A percentile compares a stretch with the other conserved stretches of the same genome.
Conservation (phyloP, 2,113 vertebrate species). For the Glaucomys volans region DNA sequence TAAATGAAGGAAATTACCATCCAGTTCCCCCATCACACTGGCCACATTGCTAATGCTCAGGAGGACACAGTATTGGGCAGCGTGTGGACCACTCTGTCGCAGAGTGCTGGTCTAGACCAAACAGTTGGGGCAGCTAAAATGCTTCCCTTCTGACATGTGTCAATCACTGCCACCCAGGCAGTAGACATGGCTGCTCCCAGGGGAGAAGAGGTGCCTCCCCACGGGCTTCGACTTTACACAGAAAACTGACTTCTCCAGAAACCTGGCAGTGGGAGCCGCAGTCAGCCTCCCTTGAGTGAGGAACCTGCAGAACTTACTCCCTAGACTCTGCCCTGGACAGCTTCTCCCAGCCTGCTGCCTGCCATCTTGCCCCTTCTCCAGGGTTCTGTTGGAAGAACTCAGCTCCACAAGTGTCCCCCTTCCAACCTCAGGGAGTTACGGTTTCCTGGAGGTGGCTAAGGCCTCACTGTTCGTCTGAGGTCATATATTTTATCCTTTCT, state of each 20-base stretch:
- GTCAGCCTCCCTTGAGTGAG: too few species aligned
- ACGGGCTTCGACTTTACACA: too few species aligned
- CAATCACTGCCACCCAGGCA: not conserved
- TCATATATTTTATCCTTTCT: conserved; percentile 25
- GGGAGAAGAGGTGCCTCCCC: not conserved
- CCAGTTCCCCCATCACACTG: not conserved
- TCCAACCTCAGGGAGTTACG: not conserved
- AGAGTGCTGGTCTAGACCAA: not conserved
- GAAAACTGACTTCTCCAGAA: too few species aligned
- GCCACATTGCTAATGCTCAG: not conserved
- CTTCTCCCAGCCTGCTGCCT: too few species aligned
- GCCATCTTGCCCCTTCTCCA: not conserved
- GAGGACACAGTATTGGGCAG: not conserved
- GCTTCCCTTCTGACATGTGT: not conserved
- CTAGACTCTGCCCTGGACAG: too few species aligned
- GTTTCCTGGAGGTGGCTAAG: conserved; percentile 38
- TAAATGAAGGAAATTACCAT: conserved; percentile 18
- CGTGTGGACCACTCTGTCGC: too few species aligned
- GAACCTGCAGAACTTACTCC: too few species aligned
- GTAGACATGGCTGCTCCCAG: not conserved
- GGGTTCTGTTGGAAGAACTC: not conserved
- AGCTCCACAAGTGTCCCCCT: not conserved
- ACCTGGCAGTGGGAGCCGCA: too few species aligned
- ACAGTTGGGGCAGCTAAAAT: not conserved
- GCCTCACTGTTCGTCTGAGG: conserved; percentile 18